Evolutionary conservation across 2,797 vertebrate genomes (phyloP), one percentile per base, ranked within the genome.

Genomic region (Myotis findleyi): DNA sequence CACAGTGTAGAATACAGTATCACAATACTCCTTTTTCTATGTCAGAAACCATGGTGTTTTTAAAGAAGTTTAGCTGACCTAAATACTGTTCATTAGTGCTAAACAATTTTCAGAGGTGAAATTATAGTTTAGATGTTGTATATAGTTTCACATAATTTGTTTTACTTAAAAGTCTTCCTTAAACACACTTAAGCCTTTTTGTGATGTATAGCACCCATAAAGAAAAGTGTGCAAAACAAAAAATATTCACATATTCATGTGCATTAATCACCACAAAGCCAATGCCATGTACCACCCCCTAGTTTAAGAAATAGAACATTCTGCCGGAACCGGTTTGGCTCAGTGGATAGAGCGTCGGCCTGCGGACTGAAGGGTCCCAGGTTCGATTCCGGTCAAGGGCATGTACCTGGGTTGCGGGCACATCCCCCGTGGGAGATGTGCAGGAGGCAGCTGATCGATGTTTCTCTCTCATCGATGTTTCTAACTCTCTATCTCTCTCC

Each of bases 21-120:
- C 51, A 25, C 66, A 86, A 0, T 79, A 86, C 30, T 36, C 7
- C 38, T 27, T 27, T 64, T 38, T 38, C 2, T 85, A 0, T 87
- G 23, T 82, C 51, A 87, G 66, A 89, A 95, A 89, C 33, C 13
- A 23, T 69, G 12, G 11, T 41, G 2, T 73, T 23, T 96, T 79
- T 89, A 1, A 93, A 84, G n/a, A 94, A 80, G n/a, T 51, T 62
- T 72, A 77, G 47, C 59, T 53, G n/a, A 96, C 77, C 81, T 36
- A 17, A 36, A 68, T 20, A 59, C 27, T 73, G 1, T 82, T 94
- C 66, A 71, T 64, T 84, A 64, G 93, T 80, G 36, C 27, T 53
- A 85, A 76, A 41, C 62, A 80, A 75, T 94, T 80, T 80, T 94
- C 55, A 84, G n/a, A 89, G 71, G 21, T 84, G 30, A 93, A 68